Evolutionary conservation across 1,140 invertebrate species (phyloP).

Genomic region (Aphelenchoides avenae): DNA sequence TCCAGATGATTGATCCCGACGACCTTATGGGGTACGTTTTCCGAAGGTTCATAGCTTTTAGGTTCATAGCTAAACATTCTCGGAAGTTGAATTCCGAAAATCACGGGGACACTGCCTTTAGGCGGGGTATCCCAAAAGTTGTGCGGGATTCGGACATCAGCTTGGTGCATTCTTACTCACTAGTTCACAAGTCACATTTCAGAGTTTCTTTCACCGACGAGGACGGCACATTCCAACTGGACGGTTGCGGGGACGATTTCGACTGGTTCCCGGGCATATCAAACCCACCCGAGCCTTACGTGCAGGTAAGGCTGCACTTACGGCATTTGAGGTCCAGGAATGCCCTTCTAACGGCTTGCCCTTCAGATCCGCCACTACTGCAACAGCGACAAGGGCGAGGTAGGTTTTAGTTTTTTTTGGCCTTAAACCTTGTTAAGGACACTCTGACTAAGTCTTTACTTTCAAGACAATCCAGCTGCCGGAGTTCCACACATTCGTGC

Average conservation of each 20-base stretch:
- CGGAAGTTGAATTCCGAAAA: no score
- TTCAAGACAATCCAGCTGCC: conserved; percentile 33
- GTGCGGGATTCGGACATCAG: no score
- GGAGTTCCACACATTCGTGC: conserved; percentile 51
- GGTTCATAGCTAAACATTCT: no score
- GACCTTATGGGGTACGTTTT: conserved; percentile 37
- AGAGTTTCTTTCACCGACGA: conserved; percentile 53
- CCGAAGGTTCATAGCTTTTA: no score
- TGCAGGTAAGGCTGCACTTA: neutral
- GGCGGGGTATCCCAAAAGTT: no score
- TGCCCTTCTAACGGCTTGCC: neutral
- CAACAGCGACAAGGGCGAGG: conserved; percentile 53
- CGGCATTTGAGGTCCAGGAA: neutral
- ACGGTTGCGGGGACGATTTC: conserved; percentile 52
- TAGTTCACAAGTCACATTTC: no score
- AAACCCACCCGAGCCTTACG: conserved; percentile 32
- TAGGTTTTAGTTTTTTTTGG: no score
- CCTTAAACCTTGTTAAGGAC: conserved; percentile 30
- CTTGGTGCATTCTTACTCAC: no score
- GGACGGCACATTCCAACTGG: conserved; percentile 51
- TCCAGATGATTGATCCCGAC: conserved; percentile 35
- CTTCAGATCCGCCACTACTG: conserved; percentile 51
- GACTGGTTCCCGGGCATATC: conserved; percentile 49
- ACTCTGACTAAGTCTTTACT: no score
- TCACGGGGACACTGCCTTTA: no score